Evolutionary conservation across 2,113 vertebrate genomes (phyloP).

Genomic region (Dinomys branickii): DNA sequence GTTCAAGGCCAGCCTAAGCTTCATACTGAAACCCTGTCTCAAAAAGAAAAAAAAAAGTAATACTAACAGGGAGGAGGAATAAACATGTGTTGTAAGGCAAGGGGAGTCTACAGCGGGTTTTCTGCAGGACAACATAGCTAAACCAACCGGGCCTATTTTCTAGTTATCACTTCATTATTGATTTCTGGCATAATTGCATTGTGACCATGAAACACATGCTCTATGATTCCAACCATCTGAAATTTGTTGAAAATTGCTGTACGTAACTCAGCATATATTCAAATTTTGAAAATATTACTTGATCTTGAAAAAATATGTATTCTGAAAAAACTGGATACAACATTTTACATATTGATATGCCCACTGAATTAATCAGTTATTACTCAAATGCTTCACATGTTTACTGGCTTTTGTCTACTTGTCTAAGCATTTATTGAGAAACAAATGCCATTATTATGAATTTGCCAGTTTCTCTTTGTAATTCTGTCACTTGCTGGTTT

Average conservation of each 20-base stretch:
- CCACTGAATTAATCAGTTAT: neutral
- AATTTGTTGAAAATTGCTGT: slow-evolving; percentile 20
- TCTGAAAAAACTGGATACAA: neutral
- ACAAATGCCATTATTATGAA: neutral
- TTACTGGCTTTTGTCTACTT: neutral
- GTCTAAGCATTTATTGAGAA: neutral
- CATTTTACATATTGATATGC: neutral
- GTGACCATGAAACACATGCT: neutral
- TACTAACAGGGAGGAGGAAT: neutral
- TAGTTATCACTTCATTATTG: neutral
- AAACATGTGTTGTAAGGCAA: neutral
- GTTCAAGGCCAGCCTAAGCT: no score
- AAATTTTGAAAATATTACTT: neutral
- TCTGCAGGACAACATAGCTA: neutral
- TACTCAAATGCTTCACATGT: neutral
- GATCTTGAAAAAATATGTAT: neutral
- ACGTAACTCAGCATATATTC: neutral
- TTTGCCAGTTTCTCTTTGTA: neutral
- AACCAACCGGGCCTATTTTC: neutral
- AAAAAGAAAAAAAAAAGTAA: no score
- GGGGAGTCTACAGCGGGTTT: neutral
- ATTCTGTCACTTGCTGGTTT: neutral
- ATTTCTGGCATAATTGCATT: neutral
- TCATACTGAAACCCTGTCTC: no score
- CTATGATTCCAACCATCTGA: slow-evolving; percentile 20